These are phyloP conservation scores for Thalpophila matura DNA, from an alignment of 2,888 invertebrate species.

Conservation along the genomic window DNA sequence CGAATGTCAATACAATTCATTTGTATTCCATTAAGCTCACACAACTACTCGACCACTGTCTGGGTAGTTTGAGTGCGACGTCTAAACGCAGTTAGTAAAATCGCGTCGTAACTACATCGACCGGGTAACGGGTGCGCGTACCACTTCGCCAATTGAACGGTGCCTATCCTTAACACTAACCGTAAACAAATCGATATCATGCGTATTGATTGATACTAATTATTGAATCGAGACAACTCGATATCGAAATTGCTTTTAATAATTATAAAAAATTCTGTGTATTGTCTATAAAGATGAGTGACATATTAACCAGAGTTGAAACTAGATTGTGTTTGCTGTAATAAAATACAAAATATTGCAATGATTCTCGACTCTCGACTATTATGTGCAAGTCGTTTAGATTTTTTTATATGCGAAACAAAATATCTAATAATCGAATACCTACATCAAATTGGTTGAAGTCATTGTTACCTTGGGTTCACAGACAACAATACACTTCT, in stretches of 20 bases:
- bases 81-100: constrained; percentile 38
- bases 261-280: constrained; percentile 11
- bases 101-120: constrained; percentile 54
- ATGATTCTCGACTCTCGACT: background rate
- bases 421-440: background rate
- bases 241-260: constrained; percentile 26
- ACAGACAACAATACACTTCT: constrained; percentile 33
- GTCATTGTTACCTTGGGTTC: constrained; percentile 21
- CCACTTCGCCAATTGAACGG: constrained; percentile 73
- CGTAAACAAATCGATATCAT: constrained; percentile 71
- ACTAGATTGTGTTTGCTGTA: background rate
- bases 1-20: background rate
- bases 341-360: background rate
- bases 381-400: background rate
- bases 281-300: background rate
- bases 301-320: background rate
- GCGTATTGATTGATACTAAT: constrained; percentile 66
- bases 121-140: constrained; percentile 66
- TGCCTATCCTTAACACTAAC: constrained; percentile 69
- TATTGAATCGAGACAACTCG: constrained; percentile 64
- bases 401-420: background rate
- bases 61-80: constrained; percentile 2
- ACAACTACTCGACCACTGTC: background rate
- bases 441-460: background rate
- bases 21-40: constrained; percentile 22